Evolutionary conservation across 64 coral and sea anemone genomes (phyloP), one percentile per base, ranked within the genome.

Genomic region (Dendrophyllia cribrosa): DNA sequence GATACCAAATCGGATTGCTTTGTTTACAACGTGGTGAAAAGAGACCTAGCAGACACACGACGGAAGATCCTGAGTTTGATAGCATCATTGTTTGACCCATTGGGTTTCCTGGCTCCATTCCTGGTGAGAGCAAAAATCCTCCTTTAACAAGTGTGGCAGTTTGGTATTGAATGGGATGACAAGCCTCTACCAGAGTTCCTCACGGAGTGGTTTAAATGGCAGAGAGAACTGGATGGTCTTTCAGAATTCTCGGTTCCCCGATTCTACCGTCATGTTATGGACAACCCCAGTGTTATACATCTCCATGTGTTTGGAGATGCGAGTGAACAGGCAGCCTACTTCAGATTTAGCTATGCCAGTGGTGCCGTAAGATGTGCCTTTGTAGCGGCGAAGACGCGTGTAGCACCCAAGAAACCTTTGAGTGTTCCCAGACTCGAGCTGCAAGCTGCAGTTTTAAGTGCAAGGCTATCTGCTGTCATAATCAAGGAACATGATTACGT

Each of bases 251-350:
- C 6, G 9, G 17, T 50, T 11, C 60, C 65, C 14, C 59, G 82
- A 12, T 86, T 86, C 65, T 68, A 86, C 43, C 65, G 82, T 86
- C 63, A 66, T 21, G 22, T 56, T 17, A 4, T 9, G 34, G 84
- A 58, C 3, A 69, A 14, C 22, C 84, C 67, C 14, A 58, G 24
- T 53, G 70, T 4, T 72, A 73, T 70, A 25, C n/a, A 87, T 13
- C 66, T 70, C 3, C 82, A 86, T 51, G 82, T 86, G 20, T 86
- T 86, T 86, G 59, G 82, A 49, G 82, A 86, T 86, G 82, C 82
- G 0, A 71, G 64, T 19, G 46, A 86, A 86, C 34, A 51, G 12
- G 59, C 43, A n/a, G 67, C 84, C 73, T 59, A 72, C 17, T 72
- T 59, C 34, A 74, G 49, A 74, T 59, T 87, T 55, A 15, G 66